A percentile compares a stretch with the other conserved stretches of the same genome.
phyloP scores from a whole-genome alignment of 2,888 invertebrate genomes.

The Eupelmus urozonus region DNA sequence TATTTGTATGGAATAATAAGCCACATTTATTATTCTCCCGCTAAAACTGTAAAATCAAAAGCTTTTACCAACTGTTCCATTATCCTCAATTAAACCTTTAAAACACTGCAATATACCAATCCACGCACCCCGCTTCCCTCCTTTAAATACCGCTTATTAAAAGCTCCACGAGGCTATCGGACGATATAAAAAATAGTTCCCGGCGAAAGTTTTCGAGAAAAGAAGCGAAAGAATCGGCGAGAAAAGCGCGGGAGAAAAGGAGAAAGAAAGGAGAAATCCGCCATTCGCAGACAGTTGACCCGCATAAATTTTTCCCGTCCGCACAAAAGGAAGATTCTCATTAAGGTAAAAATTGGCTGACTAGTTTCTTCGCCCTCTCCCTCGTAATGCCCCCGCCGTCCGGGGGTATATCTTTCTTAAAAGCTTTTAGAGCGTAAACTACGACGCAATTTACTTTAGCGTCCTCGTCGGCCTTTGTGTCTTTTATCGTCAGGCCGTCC shows the following conservation, averaged over 20 bases:
- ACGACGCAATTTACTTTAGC: conserved; percentile 51
- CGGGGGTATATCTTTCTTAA: conserved; percentile 31
- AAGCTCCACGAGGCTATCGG: no score
- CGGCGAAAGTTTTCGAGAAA: neutral
- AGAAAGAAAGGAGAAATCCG: neutral
- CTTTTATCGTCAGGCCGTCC: conserved; percentile 25
- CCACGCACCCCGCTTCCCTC: neutral
- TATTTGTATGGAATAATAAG: no score
- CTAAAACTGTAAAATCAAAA: no score
- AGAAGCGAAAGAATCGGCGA: neutral
- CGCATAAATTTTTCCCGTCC: conserved; percentile 18
- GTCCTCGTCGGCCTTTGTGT: conserved; percentile 2
- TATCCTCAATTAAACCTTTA: no score
- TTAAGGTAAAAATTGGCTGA: conserved; percentile 56
- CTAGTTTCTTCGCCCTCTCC: conserved; percentile 39
- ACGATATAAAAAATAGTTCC: no score
- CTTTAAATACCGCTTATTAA: neutral
- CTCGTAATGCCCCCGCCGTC: neutral
- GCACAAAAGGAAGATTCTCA: conserved; percentile 51
- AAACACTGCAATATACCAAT: neutral
- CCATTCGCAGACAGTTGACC: conserved; percentile 38
- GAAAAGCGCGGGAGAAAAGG: neutral
- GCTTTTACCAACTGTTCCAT: no score
- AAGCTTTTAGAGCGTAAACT: conserved; percentile 56
- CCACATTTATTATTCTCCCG: no score